phyloP scores from a whole-genome alignment of 2,797 vertebrate genomes.

The Percopsis omiscomaycus region DNA sequence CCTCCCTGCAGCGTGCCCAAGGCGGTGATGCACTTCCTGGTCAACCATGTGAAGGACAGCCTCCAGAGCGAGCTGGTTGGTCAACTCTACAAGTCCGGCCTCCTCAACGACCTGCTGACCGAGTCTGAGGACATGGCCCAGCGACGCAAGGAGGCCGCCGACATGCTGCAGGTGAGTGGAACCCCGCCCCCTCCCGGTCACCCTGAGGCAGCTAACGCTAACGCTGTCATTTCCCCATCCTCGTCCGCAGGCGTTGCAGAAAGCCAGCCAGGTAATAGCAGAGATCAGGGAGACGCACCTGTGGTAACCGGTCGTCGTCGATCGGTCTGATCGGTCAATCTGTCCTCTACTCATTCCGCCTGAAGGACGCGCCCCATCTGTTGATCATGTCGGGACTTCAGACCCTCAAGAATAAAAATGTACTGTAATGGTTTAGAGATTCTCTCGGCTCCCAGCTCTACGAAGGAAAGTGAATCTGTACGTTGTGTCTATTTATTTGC shows the following conservation, averaged over 20 bases:
- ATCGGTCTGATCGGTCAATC: constrained; percentile 21
- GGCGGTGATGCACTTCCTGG: constrained; percentile 98
- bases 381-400: constrained; percentile 40
- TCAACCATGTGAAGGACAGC: constrained; percentile 96
- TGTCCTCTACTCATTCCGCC: constrained; percentile 13
- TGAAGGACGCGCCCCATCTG: constrained; percentile 5
- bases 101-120: constrained; percentile 92
- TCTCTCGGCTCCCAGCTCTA: constrained; percentile 26
- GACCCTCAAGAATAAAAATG: constrained; percentile 69
- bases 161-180: constrained; percentile 91
- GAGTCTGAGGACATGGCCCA: constrained; percentile 99
- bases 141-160: constrained; percentile 92
- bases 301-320: constrained; percentile 81
- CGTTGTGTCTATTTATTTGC: constrained; percentile 28
- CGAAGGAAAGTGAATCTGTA: constrained; percentile 17
- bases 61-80: constrained; percentile 98
- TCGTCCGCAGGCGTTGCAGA: constrained; percentile 86
- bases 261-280: constrained; percentile 96
- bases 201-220: neutral
- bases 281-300: constrained; percentile 98
- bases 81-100: constrained; percentile 89
- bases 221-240: neutral
- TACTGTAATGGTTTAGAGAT: constrained; percentile 70
- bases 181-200: neutral
- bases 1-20: constrained; percentile 87